Percentiles rank a stretch among this genome's conserved stretches.
phyloP scores from a whole-genome alignment of 2,888 invertebrate genomes.

The Nineta flava region DNA sequence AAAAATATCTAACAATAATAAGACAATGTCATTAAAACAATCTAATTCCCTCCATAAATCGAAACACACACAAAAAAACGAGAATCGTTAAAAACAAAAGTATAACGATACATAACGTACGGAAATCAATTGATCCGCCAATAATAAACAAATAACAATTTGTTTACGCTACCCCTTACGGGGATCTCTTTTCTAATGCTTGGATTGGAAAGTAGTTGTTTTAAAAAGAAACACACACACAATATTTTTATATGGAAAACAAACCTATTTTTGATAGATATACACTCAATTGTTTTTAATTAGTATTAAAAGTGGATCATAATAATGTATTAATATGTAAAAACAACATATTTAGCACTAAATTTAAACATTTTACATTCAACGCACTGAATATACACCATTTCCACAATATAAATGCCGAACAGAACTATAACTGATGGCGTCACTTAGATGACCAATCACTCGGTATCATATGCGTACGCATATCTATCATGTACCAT shows the following conservation, averaged over 20 bases:
- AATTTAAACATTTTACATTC: background rate
- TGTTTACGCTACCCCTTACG: background rate
- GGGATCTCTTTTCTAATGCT: background rate
- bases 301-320: background rate
- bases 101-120: too few relatives aligned
- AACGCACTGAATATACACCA: background rate
- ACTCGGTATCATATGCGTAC: slow-evolving; percentile 1
- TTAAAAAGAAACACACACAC: too few relatives aligned
- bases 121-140: too few relatives aligned
- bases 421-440: slow-evolving; percentile 5
- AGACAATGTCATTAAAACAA: too few relatives aligned
- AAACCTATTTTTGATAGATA: background rate
- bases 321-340: background rate
- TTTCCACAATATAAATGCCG: slow-evolving; percentile 3
- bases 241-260: too few relatives aligned
- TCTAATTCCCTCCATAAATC: too few relatives aligned
- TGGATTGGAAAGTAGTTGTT: too few relatives aligned
- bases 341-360: background rate
- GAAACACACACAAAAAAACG: too few relatives aligned
- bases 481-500: background rate
- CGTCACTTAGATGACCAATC: slow-evolving; percentile 3
- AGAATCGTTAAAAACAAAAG: too few relatives aligned
- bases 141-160: background rate
- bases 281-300: background rate
- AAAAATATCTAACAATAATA: too few relatives aligned